A percentile compares a stretch with the other conserved stretches of the same genome.
Conservation (phyloP, 2,113 vertebrate genomes). For the Alosa alosa region DNA sequence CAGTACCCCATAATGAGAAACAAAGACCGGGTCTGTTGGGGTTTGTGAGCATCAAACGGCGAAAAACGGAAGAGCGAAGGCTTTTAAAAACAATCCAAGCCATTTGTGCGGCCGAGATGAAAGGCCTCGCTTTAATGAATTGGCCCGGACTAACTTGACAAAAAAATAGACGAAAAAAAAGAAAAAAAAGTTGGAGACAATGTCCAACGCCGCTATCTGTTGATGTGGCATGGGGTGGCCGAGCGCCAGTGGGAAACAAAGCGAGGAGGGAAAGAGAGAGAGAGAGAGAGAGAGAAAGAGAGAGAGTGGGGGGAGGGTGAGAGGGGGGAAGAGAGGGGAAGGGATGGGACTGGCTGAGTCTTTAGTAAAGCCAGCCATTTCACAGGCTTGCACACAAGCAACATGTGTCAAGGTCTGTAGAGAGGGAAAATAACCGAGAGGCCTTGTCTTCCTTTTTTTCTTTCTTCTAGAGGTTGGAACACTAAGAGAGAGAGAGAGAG, state of each 20-base stretch:
- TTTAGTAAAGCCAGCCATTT: conserved; percentile 39
- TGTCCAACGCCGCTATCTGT: conserved; percentile 54
- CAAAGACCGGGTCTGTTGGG: conserved; percentile 67
- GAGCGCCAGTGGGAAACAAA: conserved; percentile 42
- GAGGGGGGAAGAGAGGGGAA: not conserved
- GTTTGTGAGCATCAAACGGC: conserved; percentile 60
- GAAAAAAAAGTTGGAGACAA: conserved; percentile 12
- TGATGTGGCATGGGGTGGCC: conserved; percentile 54
- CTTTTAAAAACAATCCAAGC: conserved; percentile 64
- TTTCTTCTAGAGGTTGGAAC: not conserved
- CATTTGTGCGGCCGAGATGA: conserved; percentile 57
- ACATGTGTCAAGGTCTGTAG: conserved; percentile 33
- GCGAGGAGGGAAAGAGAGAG: conserved; percentile 10
- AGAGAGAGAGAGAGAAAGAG: not conserved
- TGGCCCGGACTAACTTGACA: conserved; percentile 49
- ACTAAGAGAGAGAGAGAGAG: not conserved
- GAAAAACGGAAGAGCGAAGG: conserved; percentile 29
- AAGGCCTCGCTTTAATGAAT: conserved; percentile 58
- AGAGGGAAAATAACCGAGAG: conserved; percentile 28
- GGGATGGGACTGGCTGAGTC: conserved; percentile 11
- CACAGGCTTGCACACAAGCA: conserved; percentile 34
- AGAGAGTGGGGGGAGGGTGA: not conserved
- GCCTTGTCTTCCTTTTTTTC: not conserved
- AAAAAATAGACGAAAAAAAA: not conserved
- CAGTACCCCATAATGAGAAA: conserved; percentile 64